Percentiles rank a stretch among this genome's conserved stretches.
These are phyloP conservation scores for Callipepla californica DNA, from an alignment of 2,113 vertebrate species.

Conservation along the genomic window DNA sequence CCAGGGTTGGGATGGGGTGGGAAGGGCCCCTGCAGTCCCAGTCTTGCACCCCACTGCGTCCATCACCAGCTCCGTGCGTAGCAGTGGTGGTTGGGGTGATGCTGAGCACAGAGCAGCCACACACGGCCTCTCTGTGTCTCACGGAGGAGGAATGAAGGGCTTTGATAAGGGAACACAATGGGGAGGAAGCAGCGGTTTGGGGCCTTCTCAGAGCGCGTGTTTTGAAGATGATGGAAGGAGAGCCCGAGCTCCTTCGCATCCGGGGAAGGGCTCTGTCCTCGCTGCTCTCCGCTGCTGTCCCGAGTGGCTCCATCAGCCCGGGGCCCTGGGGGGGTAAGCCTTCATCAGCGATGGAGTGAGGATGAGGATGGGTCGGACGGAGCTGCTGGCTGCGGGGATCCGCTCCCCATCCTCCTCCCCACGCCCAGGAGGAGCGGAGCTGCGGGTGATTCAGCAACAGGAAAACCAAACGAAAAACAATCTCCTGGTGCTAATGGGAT, in stretches of 20 bases:
- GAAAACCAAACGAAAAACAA: slow-evolving; percentile 61
- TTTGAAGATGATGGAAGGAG: not conserved
- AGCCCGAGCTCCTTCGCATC: not conserved
- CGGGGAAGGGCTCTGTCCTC: not conserved
- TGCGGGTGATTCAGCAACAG: slow-evolving; percentile 3
- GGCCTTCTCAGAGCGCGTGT: not conserved
- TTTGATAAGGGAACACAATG: not conserved
- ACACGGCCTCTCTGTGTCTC: not conserved
- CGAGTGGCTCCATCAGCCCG: not conserved
- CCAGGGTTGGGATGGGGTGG: not conserved
- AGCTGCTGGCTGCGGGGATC: not conserved
- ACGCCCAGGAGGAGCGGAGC: not conserved
- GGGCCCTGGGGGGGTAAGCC: not conserved
- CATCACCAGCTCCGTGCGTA: fast-evolving
- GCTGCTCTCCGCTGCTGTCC: not conserved
- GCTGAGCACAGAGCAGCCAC: not conserved
- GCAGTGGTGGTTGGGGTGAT: fast-evolving
- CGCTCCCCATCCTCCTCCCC: not conserved
- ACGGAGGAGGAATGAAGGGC: not conserved
- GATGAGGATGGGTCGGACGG: not conserved
- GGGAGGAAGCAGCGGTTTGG: fast-evolving
- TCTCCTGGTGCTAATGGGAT: slow-evolving; percentile 69
- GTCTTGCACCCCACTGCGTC: fast-evolving
- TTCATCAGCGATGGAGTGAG: not conserved
- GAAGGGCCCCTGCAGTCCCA: not conserved